Percentiles rank a stretch among this genome's conserved stretches.
phyloP scores from a whole-genome alignment of 2,797 vertebrate species.

The Sparidentex hasta region DNA sequence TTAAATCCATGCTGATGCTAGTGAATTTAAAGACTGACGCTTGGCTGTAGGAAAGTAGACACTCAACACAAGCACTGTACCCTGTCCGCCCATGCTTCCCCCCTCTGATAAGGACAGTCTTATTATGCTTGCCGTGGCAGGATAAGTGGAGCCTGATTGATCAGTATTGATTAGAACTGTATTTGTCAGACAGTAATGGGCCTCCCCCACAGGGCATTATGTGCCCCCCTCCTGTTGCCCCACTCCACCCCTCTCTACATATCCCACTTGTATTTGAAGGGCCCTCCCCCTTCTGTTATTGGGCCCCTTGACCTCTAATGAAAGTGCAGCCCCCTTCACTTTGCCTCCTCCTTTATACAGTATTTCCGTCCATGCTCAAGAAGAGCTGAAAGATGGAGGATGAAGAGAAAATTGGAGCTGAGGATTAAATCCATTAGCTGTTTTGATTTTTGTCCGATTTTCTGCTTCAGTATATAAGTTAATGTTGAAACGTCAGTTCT shows the following conservation, averaged over 20 bases:
- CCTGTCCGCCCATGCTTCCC: slow-evolving; percentile 11
- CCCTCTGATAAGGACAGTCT: slow-evolving; percentile 45
- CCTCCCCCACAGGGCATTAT: slow-evolving; percentile 70
- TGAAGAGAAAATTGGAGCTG: not conserved
- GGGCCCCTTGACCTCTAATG: slow-evolving; percentile 40
- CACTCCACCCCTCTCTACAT: slow-evolving; percentile 45
- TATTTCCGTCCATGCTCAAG: slow-evolving; percentile 10
- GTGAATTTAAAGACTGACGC: slow-evolving; percentile 24
- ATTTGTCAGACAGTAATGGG: slow-evolving; percentile 77
- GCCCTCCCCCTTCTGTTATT: slow-evolving; percentile 16
- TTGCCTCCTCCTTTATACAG: slow-evolving; percentile 3
- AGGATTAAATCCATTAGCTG: not conserved
- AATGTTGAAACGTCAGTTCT: not conserved
- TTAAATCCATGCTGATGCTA: slow-evolving; percentile 60
- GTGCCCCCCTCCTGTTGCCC: slow-evolving; percentile 29
- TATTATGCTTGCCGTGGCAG: slow-evolving; percentile 55
- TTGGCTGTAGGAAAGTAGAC: slow-evolving; percentile 45
- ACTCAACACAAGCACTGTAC: slow-evolving; percentile 53
- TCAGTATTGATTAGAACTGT: slow-evolving; percentile 78
- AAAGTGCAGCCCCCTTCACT: slow-evolving; percentile 30
- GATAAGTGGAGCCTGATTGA: slow-evolving; percentile 81
- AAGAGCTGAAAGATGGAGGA: slow-evolving; percentile 7
- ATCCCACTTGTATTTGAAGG: slow-evolving; percentile 48
- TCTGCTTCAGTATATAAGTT: slow-evolving; percentile 3
- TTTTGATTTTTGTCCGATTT: not conserved